Evolutionary conservation across 1,140 invertebrate species (phyloP).

Genomic region (Papilio polytes): DNA sequence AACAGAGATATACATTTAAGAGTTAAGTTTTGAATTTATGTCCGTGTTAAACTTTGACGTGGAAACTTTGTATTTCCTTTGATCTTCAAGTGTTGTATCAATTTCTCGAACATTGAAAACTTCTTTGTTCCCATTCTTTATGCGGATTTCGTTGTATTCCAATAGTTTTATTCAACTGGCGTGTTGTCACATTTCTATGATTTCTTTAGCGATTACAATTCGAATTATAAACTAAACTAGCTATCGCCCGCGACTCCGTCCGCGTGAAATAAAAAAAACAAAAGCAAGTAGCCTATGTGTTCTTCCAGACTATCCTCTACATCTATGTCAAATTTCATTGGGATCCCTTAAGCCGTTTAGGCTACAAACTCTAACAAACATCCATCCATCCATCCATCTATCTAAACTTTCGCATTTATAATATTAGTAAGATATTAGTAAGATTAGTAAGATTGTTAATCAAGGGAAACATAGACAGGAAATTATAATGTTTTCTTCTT

Average conservation of each 20-base stretch:
- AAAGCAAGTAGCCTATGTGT: too few relatives aligned
- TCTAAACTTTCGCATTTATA: too few relatives aligned
- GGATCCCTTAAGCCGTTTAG: too few relatives aligned
- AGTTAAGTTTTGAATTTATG: conserved; percentile 6
- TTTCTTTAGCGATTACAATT: background rate
- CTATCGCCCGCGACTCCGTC: too few relatives aligned
- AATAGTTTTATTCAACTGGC: conserved; percentile 3
- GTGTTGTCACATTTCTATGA: background rate
- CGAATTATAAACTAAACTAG: background rate
- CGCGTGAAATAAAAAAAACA: too few relatives aligned
- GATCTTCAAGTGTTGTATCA: conserved; percentile 24
- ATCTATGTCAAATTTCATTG: too few relatives aligned
- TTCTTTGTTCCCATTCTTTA: conserved; percentile 37
- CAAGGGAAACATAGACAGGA: background rate
- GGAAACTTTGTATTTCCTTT: conserved; percentile 14
- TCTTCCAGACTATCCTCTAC: too few relatives aligned
- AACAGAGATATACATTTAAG: conserved; percentile 4
- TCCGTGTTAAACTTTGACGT: conserved; percentile 10
- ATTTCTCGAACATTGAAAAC: conserved; percentile 39
- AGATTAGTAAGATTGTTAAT: too few relatives aligned
- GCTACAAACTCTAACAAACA: too few relatives aligned
- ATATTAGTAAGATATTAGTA: too few relatives aligned
- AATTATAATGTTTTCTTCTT: background rate
- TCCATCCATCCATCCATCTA: too few relatives aligned
- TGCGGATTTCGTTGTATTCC: conserved; percentile 1